These are phyloP conservation scores for Pharmacophagus antenor DNA, from an alignment of 2,888 invertebrate genomes.

Conservation along the genomic window DNA sequence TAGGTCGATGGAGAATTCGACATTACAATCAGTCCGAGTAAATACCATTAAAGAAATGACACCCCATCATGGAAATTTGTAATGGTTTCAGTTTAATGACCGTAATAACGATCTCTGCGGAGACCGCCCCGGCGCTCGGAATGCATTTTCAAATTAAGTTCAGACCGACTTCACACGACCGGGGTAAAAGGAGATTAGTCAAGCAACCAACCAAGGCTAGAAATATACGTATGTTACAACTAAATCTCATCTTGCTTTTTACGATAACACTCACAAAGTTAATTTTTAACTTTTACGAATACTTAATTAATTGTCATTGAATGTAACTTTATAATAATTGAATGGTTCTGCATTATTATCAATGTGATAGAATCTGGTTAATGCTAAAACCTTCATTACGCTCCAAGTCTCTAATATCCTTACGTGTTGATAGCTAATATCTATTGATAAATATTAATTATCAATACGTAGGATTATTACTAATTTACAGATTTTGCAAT, in stretches of 20 bases:
- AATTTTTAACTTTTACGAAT: too few relatives aligned
- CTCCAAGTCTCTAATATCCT: too few relatives aligned
- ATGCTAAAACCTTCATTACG: too few relatives aligned
- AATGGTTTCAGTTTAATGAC: constrained; percentile 26
- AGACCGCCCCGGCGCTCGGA: constrained; percentile 4
- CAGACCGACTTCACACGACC: constrained; percentile 9
- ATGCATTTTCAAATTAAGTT: constrained; percentile 29
- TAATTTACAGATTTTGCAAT: too few relatives aligned
- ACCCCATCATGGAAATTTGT: constrained; percentile 23
- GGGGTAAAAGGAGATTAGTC: not conserved
- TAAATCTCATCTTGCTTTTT: not conserved
- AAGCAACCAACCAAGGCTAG: not conserved
- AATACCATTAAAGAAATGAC: constrained; percentile 29
- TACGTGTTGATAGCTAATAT: too few relatives aligned
- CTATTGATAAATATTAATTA: too few relatives aligned
- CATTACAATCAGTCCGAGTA: constrained; percentile 26
- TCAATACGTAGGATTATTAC: too few relatives aligned
- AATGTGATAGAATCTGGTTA: too few relatives aligned
- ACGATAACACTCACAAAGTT: too few relatives aligned
- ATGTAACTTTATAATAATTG: too few relatives aligned
- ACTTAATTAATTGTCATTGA: too few relatives aligned
- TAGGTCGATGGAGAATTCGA: constrained; percentile 1
- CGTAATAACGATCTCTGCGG: constrained; percentile 27
- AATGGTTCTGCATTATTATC: too few relatives aligned
- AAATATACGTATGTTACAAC: not conserved